Evolutionary conservation across 1,140 invertebrate species (phyloP).

Genomic region (Drosophila tristis): DNA sequence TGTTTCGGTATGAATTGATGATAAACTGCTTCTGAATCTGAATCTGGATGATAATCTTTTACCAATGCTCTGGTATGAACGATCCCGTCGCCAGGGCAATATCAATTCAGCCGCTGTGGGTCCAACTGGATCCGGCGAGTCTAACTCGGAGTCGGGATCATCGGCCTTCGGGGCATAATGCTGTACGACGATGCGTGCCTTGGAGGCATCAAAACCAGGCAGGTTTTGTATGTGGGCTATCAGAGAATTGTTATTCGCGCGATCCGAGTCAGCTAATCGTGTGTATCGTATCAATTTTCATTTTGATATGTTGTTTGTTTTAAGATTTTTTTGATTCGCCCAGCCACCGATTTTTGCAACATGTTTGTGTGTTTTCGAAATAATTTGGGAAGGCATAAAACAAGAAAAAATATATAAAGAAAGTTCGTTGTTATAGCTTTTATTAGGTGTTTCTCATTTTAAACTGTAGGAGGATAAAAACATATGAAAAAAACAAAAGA

Average conservation of each 20-base stretch:
- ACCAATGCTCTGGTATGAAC: slow-evolving; percentile 85
- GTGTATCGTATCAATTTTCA: slow-evolving; percentile 18
- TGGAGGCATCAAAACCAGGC: slow-evolving; percentile 87
- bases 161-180: slow-evolving; percentile 86
- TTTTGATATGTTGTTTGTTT: slow-evolving; percentile 9
- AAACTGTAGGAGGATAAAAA: slow-evolving; percentile 19
- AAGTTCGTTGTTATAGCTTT: slow-evolving; percentile 70
- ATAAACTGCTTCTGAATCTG: slow-evolving; percentile 25
- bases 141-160: slow-evolving; percentile 69
- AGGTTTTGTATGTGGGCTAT: slow-evolving; percentile 88
- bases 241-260: slow-evolving; percentile 87
- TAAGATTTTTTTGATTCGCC: slow-evolving; percentile 35
- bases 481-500: slow-evolving; percentile 29
- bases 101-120: slow-evolving; percentile 90
- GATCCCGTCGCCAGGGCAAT: slow-evolving; percentile 90
- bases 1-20: slow-evolving; percentile 34
- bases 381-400: slow-evolving; percentile 77
- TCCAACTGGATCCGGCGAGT: slow-evolving; percentile 85
- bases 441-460: slow-evolving; percentile 41
- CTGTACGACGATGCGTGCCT: slow-evolving; percentile 88
- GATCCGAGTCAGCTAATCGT: slow-evolving; percentile 83
- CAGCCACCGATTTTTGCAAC: slow-evolving; percentile 34
- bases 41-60: slow-evolving; percentile 47
- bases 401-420: slow-evolving; percentile 74
- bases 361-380: slow-evolving; percentile 47